Conservation (phyloP, 2,113 vertebrate genomes). For the Xiphias gladius region DNA sequence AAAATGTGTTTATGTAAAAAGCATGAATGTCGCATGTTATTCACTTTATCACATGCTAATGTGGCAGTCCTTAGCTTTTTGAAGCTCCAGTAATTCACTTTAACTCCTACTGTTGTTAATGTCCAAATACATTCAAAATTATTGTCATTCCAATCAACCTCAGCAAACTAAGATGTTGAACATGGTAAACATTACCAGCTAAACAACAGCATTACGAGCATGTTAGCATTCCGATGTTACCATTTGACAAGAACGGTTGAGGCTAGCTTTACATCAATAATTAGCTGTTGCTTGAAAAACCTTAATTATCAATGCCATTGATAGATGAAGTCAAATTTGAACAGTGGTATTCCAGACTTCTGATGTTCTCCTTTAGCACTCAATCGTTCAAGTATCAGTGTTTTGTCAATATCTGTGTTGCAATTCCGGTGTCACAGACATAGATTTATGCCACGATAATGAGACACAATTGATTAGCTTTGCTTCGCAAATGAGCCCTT, state of each 20-base stretch:
- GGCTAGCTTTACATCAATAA: background rate
- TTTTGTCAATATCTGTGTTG: slow-evolving; percentile 67
- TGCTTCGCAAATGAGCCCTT: slow-evolving; percentile 71
- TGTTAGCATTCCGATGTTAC: background rate
- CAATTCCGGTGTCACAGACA: slow-evolving; percentile 58
- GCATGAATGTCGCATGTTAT: background rate
- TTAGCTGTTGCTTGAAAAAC: slow-evolving; percentile 3
- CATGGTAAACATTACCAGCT: too few species aligned
- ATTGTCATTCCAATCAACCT: background rate
- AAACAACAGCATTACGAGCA: background rate
- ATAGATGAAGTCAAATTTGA: slow-evolving; percentile 38
- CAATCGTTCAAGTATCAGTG: slow-evolving; percentile 58
- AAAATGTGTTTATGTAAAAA: slow-evolving; percentile 11
- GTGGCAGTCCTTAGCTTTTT: background rate
- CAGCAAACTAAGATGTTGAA: background rate
- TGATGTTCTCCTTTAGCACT: slow-evolving; percentile 21
- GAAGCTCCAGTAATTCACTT: background rate
- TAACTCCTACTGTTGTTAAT: background rate
- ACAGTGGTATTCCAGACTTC: background rate
- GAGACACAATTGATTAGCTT: slow-evolving; percentile 81
- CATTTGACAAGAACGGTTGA: background rate
- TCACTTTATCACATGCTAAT: background rate
- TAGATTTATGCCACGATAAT: slow-evolving; percentile 77
- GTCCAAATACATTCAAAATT: background rate
- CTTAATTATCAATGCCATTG: background rate